Base-by-base conservation (phyloP, 2,113 vertebrate genomes). In the Bos taurus region DNA sequence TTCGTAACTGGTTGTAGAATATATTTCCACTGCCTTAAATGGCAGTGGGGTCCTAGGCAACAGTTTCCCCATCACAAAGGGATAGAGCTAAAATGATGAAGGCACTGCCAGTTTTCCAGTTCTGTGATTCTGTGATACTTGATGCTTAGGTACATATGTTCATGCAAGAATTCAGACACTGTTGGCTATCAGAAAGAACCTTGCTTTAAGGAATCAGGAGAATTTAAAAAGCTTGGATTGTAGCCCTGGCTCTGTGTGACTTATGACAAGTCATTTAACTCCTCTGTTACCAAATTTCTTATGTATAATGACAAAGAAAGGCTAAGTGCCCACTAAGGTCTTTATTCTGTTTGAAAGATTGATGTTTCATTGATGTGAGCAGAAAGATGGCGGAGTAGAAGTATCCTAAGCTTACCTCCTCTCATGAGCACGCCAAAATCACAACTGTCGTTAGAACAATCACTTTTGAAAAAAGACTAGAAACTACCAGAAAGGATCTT, bases 291-390 rank as follows among this genome's bases (percentile, higher is more conserved):
- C 62, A 80, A 40, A 16, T 81, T 57, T 23, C 36, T 92, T 86
- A 56, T 25, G 10, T 92, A 81, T 82, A 83, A 82, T 92, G 56
- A 17, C 36, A 82, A 54, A 97, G 40, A 96, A 56, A 67, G 13
- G 9, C 7, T 77, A 62, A 59, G 48, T 87, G 43, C 7, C 86
- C 43, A n/a, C 7, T 36, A 88, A 94, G 3, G 14, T 67, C 43
- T 91, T 96, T 21, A 88, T 46, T 50, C 54, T 5, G 2, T 59
- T 82, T 80, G 74, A 93, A 81, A 83, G 83, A 62, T 82, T 11
- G 23, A 2, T 83, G 50, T 91, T 85, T 93, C 50, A 56, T 40
- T 56, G 81, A 56, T 84, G 81, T 40, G 52, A 84, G 81, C 81
- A 40, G 23, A 50, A 82, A 2, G 30, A 36, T 54, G 33, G n/a